Evolutionary conservation across 2,113 vertebrate genomes (phyloP).

Genomic region (Malaclemys terrapin): DNA sequence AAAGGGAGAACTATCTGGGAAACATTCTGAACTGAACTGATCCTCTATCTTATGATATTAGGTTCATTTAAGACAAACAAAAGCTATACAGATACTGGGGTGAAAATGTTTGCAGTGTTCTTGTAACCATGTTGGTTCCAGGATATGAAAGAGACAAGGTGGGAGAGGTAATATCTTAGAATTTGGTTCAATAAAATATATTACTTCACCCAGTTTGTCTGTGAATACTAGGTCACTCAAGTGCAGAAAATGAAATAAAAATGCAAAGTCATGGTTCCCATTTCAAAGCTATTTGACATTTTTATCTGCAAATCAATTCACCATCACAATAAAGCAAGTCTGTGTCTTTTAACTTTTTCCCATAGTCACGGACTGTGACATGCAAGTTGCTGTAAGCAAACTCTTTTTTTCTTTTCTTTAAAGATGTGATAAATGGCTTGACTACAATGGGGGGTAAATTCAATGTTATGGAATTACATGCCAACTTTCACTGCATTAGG

Average conservation of each 20-base stretch:
- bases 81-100: neutral
- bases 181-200: too few relatives aligned
- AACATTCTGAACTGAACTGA: neutral
- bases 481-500: too few relatives aligned
- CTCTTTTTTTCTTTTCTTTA: neutral
- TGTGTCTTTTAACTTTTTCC: neutral
- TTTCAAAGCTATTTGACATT: neutral
- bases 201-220: too few relatives aligned
- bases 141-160: too few relatives aligned
- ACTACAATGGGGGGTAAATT: neutral
- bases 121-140: too few relatives aligned
- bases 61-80: neutral
- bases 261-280: neutral
- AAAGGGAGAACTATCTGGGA: neutral
- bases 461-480: neutral
- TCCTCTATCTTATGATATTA: neutral
- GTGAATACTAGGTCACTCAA: neutral
- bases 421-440: neutral
- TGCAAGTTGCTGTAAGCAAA: neutral
- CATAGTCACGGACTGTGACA: neutral
- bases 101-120: neutral
- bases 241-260: neutral
- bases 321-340: neutral
- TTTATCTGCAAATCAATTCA: neutral
- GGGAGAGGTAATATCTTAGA: too few relatives aligned